These are phyloP conservation scores for Gallinago stenura DNA, from an alignment of 2,797 vertebrate genomes.

Conservation along the genomic window DNA sequence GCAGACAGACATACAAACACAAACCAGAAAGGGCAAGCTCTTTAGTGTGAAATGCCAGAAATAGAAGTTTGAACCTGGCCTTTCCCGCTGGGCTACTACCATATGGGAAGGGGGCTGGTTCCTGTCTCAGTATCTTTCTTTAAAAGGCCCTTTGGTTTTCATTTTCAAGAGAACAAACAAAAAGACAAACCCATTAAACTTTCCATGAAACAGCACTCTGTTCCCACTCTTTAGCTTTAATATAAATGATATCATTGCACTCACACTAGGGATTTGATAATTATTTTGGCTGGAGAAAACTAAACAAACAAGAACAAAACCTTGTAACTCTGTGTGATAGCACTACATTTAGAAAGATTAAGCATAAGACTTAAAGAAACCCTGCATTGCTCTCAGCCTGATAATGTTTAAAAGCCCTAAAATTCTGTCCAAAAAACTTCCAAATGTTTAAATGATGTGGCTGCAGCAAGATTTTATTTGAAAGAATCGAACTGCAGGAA, in stretches of 20 bases:
- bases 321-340: neutral
- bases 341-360: neutral
- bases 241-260: neutral
- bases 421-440: neutral
- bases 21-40: neutral
- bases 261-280: neutral
- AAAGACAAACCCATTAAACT: neutral
- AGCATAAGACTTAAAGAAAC: neutral
- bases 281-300: constrained; percentile 32
- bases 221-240: neutral
- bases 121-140: neutral
- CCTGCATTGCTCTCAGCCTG: neutral
- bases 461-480: neutral
- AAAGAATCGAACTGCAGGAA: neutral
- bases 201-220: neutral
- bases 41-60: neutral
- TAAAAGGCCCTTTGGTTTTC: neutral
- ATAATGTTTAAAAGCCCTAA: neutral
- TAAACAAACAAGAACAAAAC: neutral
- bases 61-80: neutral
- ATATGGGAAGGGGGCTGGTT: neutral
- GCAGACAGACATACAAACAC: neutral
- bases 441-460: neutral
- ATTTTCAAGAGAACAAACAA: neutral
- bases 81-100: neutral